Percentiles rank a stretch among this genome's conserved stretches.
Evolutionary conservation across 92 coral and sea anemone species (phyloP).

Genomic region (Porites cylindrica): DNA sequence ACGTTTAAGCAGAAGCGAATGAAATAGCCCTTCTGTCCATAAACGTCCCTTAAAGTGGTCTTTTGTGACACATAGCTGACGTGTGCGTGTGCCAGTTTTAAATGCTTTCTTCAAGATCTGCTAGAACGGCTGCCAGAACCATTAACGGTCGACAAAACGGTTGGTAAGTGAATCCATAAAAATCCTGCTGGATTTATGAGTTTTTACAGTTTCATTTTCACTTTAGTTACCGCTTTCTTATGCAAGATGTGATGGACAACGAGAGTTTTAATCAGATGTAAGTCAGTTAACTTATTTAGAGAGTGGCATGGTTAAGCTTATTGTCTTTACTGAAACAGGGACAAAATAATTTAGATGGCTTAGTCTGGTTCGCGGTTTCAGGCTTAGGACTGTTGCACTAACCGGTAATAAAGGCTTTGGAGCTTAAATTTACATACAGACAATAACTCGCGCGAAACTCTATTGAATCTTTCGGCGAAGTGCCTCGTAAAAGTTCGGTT

Average conservation of each 20-base stretch:
- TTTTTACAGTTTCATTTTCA: not conserved
- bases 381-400: not conserved
- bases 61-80: not conserved
- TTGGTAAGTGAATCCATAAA: constrained; percentile 18
- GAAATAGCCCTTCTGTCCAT: not conserved
- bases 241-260: not conserved
- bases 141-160: not conserved
- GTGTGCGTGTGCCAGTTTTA: no score
- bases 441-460: constrained; percentile 16
- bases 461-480: not conserved
- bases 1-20: not conserved
- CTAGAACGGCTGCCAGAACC: not conserved
- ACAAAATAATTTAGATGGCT: not conserved
- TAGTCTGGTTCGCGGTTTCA: not conserved
- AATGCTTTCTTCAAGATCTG: not conserved
- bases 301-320: not conserved
- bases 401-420: constrained; percentile 1
- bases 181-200: not conserved
- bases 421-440: constrained; percentile 5
- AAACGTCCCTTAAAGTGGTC: not conserved
- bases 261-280: not conserved
- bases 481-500: not conserved
- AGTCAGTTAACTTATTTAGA: not conserved
- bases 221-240: not conserved
- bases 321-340: not conserved